Evolutionary conservation across 1,140 invertebrate species (phyloP).

Genomic region (Drosophila lacteicornis): DNA sequence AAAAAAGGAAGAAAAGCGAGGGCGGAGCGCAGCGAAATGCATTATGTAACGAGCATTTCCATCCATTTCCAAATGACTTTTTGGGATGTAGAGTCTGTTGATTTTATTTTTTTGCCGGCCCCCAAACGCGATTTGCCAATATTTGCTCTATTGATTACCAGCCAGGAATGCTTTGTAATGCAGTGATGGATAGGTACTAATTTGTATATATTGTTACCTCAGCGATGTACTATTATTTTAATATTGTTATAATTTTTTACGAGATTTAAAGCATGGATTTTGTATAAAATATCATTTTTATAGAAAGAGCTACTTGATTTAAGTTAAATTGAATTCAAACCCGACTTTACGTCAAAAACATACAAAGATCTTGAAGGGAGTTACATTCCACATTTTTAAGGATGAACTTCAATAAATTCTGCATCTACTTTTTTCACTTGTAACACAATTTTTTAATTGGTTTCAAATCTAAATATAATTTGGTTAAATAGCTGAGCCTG

Average conservation of each 20-base stretch:
- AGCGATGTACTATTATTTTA: background rate
- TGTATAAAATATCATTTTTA: too few species aligned
- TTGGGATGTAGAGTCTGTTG: slow-evolving; percentile 32
- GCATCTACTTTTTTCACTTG: too few species aligned
- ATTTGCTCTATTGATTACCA: slow-evolving; percentile 77
- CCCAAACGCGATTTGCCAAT: slow-evolving; percentile 64
- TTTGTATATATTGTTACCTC: background rate
- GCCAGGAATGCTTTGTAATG: slow-evolving; percentile 58
- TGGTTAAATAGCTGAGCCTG: background rate
- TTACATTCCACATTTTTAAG: too few species aligned
- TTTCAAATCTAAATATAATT: too few species aligned
- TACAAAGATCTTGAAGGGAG: too few species aligned
- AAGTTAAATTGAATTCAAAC: too few species aligned
- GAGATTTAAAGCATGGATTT: too few species aligned
- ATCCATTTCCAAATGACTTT: slow-evolving; percentile 35
- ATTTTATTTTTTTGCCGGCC: background rate
- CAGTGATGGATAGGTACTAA: slow-evolving; percentile 26
- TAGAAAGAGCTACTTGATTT: too few species aligned
- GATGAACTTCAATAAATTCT: too few species aligned
- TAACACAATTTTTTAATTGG: too few species aligned
- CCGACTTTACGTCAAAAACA: too few species aligned
- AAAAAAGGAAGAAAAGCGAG: slow-evolving; percentile 20
- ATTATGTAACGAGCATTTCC: slow-evolving; percentile 46
- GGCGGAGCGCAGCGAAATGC: slow-evolving; percentile 27
- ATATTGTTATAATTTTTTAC: background rate